Base-by-base conservation (phyloP, 37 sponge, comb jelly and placozoan genomes). In the Halisarca cf. caerulea region DNA sequence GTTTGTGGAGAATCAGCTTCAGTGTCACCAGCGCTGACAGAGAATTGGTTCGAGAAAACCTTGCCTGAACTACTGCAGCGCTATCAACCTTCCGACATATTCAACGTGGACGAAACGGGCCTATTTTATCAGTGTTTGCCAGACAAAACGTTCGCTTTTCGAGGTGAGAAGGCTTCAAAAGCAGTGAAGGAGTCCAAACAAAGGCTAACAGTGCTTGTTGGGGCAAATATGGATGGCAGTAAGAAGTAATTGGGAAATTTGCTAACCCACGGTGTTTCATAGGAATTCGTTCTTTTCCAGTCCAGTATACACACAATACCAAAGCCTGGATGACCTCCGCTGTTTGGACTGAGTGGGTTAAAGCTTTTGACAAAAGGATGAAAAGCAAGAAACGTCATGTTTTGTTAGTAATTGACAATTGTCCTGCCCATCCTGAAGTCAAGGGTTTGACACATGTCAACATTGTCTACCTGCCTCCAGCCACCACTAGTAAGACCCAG, bases 301-400 rank as follows among this genome's bases (percentile, higher is more conserved):
- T n/a, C n/a, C n/a, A n/a, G n/a, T n/a, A n/a, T n/a, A n/a, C n/a
- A n/a, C n/a, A 80, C 27, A 86, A 86, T 36, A 53, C 32, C 18
- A 86, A 79, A 28, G 69, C 87, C 34, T 51, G 80, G 81, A 80
- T 86, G 80, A 62, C 45, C 21, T 20, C 54, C 28, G 54, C 47
- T 25, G 42, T 86, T 6, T 71, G 71, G 27, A 28, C 32, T 15
- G 72, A 69, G 3, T 58, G 71, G 74, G 18, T 84, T 11, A 71
- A 37, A 32, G 11, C 37, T 17, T 32, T 84, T 24, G 73, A 84
- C 34, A 37, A 24, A n/a, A 32, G 51, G 15, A 70, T 84, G 73
- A 59, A 57, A 28, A 14, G 9, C 4, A 3, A 71, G 14, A 23
- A 73, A 2, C 32, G 75, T 28, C 35, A 73, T 9, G 32, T 82